phyloP scores from a whole-genome alignment of 2,888 invertebrate genomes.

The Drosophila anomalata region DNA sequence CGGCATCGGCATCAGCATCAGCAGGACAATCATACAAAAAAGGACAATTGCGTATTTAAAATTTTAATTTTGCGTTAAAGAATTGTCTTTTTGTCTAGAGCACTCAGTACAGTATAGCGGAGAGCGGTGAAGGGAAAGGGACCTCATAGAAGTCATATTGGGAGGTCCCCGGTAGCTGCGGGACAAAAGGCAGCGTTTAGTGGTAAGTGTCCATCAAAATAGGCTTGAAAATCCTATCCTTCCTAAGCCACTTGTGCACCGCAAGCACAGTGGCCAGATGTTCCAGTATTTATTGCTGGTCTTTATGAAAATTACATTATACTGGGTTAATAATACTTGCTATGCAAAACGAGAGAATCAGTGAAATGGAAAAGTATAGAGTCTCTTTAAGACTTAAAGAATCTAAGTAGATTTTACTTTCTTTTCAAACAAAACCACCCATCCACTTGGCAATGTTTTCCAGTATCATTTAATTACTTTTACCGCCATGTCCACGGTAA shows the following conservation, averaged over 20 bases:
- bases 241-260: conserved; percentile 32
- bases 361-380: not conserved
- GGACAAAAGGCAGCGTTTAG: conserved; percentile 38
- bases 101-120: conserved; percentile 24
- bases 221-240: conserved; percentile 7
- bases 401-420: not conserved
- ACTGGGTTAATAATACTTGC: conserved; percentile 5
- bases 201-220: conserved; percentile 37
- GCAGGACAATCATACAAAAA: conserved; percentile 50
- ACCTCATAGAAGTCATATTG: conserved; percentile 74
- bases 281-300: conserved; percentile 17
- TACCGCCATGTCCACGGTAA: not conserved
- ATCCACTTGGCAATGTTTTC: not conserved
- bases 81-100: conserved; percentile 51
- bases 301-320: conserved; percentile 15
- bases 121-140: conserved; percentile 55
- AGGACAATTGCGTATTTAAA: conserved; percentile 77
- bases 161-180: conserved; percentile 64
- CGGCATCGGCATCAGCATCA: conserved; percentile 14
- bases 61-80: conserved; percentile 64
- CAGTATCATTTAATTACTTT: conserved; percentile 14
- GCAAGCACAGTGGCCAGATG: conserved; percentile 25
- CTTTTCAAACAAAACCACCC: not conserved
- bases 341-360: conserved; percentile 1
- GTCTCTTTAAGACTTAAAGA: not conserved